Evolutionary conservation across 2,113 vertebrate genomes (phyloP).

Genomic region (Oryzias woworae): DNA sequence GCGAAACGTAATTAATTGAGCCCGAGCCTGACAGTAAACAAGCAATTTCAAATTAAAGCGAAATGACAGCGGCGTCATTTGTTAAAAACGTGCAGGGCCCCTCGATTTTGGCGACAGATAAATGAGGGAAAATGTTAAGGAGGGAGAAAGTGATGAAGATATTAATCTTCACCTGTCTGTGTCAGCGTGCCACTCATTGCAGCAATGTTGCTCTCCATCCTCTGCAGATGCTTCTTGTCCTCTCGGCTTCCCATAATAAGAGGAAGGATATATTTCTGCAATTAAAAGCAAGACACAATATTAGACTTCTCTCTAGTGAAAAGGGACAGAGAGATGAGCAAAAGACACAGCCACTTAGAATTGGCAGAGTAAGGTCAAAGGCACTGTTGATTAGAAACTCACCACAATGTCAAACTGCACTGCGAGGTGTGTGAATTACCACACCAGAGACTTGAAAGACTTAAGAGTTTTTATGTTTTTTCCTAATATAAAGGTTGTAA

Average conservation of each 20-base stretch:
- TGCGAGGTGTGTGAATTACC: conserved; percentile 22
- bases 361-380: conserved; percentile 36
- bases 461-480: no score
- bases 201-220: conserved; percentile 91
- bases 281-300: conserved; percentile 80
- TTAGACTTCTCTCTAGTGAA: conserved; percentile 71
- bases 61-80: conserved; percentile 99
- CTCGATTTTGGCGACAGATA: conserved; percentile 98
- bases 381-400: conserved; percentile 49
- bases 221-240: conserved; percentile 98
- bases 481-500: not conserved
- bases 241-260: conserved; percentile 94
- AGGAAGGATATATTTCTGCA: conserved; percentile 97
- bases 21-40: conserved; percentile 99
- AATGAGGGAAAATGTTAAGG: conserved; percentile 94
- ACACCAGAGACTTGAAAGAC: not conserved
- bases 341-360: conserved; percentile 41
- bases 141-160: conserved; percentile 92
- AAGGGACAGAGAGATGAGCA: conserved; percentile 50
- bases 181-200: conserved; percentile 99
- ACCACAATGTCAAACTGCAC: conserved; percentile 38
- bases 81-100: conserved; percentile 91
- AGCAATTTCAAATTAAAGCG: conserved; percentile 99
- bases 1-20: conserved; percentile 99
- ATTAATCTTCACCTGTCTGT: conserved; percentile 99